phyloP scores from a whole-genome alignment of 2,888 invertebrate species.

The Andrena trimmerana region DNA sequence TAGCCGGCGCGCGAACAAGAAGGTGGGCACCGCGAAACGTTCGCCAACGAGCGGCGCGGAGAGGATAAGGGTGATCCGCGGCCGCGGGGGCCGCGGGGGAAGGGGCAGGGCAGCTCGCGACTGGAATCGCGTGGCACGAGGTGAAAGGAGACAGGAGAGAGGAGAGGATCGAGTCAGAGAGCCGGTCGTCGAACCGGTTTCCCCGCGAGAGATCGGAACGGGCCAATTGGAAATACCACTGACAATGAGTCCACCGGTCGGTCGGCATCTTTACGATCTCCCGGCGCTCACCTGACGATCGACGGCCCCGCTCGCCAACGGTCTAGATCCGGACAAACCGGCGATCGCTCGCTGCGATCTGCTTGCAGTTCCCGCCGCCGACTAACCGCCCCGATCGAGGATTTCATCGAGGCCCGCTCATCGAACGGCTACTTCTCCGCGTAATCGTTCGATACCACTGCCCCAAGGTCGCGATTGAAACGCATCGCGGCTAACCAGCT shows the following conservation, averaged over 20 bases:
- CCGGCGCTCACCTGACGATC: slow-evolving; percentile 58
- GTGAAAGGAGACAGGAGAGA: slow-evolving; percentile 3
- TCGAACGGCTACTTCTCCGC: slow-evolving; percentile 3
- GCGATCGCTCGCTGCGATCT: slow-evolving; percentile 7
- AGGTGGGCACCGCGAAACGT: slow-evolving; percentile 43
- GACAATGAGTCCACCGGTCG: slow-evolving; percentile 67
- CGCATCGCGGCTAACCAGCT: neutral
- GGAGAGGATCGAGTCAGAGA: slow-evolving; percentile 44
- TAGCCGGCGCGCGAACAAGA: slow-evolving; percentile 45
- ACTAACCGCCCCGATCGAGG: slow-evolving; percentile 32
- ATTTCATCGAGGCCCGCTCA: slow-evolving; percentile 42
- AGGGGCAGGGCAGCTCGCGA: slow-evolving; percentile 24
- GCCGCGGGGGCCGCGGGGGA: slow-evolving; percentile 16
- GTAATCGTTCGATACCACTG: slow-evolving; percentile 21
- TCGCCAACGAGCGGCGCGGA: slow-evolving; percentile 13
- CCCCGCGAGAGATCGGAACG: slow-evolving; percentile 66
- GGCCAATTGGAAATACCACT: slow-evolving; percentile 75
- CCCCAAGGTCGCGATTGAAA: slow-evolving; percentile 43
- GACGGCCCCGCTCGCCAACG: slow-evolving; percentile 16
- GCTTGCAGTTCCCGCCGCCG: slow-evolving; percentile 40
- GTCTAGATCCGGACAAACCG: slow-evolving; percentile 47
- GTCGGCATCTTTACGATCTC: slow-evolving; percentile 64
- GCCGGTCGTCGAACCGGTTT: slow-evolving; percentile 75
- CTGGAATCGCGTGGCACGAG: slow-evolving; percentile 18
- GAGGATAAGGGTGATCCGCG: slow-evolving; percentile 32